These are phyloP conservation scores for Emmelina monodactyla DNA, from an alignment of 2,888 invertebrate genomes.

Conservation along the genomic window DNA sequence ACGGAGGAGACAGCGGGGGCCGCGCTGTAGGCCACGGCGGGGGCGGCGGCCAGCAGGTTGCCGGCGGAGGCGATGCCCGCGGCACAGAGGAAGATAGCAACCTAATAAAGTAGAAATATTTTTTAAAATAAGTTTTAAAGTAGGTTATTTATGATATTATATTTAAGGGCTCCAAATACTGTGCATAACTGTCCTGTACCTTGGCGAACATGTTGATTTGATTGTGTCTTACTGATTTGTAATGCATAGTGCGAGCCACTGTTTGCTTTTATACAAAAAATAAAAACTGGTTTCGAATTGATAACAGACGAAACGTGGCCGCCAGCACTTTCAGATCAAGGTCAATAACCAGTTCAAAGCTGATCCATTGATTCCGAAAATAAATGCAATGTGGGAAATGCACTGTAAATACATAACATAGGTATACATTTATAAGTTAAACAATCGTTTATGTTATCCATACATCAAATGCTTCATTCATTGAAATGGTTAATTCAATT, in stretches of 20 bases:
- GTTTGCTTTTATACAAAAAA: constrained; percentile 49
- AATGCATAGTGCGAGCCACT: constrained; percentile 45
- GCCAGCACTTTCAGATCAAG: too few relatives aligned
- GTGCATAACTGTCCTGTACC: constrained; percentile 27
- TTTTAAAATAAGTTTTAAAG: too few relatives aligned
- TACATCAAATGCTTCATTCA: too few relatives aligned
- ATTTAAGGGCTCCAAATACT: constrained; percentile 2
- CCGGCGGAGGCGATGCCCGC: constrained; percentile 70
- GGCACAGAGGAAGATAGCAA: constrained; percentile 64
- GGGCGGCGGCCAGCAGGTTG: constrained; percentile 47
- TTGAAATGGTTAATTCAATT: too few relatives aligned
- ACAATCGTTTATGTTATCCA: too few relatives aligned
- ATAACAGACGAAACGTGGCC: background rate
- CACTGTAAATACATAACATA: too few relatives aligned
- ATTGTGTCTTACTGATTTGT: constrained; percentile 34
- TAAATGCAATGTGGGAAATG: too few relatives aligned
- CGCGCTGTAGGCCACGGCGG: constrained; percentile 55
- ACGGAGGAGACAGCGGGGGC: constrained; percentile 51
- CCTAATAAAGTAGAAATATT: constrained; percentile 28
- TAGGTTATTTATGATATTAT: too few relatives aligned
- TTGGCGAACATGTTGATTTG: constrained; percentile 57
- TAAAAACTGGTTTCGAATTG: background rate
- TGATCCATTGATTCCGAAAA: too few relatives aligned
- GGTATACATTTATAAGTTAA: too few relatives aligned
- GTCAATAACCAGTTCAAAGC: too few relatives aligned